Evolutionary conservation across 2,113 vertebrate genomes (phyloP).

Genomic region (Phalacrocorax pelagicus): DNA sequence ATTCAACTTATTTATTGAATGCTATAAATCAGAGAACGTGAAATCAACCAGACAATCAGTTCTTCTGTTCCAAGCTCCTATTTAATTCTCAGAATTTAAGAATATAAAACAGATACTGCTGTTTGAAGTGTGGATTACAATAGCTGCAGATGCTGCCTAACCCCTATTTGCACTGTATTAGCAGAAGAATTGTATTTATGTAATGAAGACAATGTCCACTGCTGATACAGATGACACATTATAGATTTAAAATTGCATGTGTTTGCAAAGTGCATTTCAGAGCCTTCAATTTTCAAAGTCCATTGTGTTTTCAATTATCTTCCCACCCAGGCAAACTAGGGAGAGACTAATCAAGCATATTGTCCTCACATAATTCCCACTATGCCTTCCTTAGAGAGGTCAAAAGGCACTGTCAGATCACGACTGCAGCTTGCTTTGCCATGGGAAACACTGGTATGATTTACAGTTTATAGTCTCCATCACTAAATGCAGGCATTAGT

Average conservation of each 20-base stretch:
- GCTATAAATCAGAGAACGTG: neutral
- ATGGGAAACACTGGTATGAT: slow-evolving; percentile 51
- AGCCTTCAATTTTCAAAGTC: slow-evolving; percentile 39
- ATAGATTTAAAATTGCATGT: slow-evolving; percentile 58
- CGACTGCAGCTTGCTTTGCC: neutral
- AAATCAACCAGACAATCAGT: neutral
- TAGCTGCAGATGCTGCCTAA: slow-evolving; percentile 50
- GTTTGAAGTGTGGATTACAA: slow-evolving; percentile 20
- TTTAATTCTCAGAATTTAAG: slow-evolving; percentile 13
- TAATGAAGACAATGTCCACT: slow-evolving; percentile 47
- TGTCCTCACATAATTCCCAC: slow-evolving; percentile 49
- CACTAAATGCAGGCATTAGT: slow-evolving; percentile 38
- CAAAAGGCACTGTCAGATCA: slow-evolving; percentile 24
- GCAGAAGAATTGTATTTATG: slow-evolving; percentile 50
- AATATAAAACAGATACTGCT: neutral
- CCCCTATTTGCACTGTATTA: slow-evolving; percentile 44
- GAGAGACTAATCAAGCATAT: slow-evolving; percentile 62
- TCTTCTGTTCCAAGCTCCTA: neutral
- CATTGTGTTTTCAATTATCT: slow-evolving; percentile 70
- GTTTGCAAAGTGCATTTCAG: slow-evolving; percentile 48
- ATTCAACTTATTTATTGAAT: neutral
- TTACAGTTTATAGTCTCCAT: slow-evolving; percentile 52
- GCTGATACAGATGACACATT: slow-evolving; percentile 51
- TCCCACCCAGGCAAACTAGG: slow-evolving; percentile 48
- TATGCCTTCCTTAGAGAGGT: slow-evolving; percentile 17